phyloP scores from a whole-genome alignment of 2,888 invertebrate genomes.

The Sycophila texana region DNA sequence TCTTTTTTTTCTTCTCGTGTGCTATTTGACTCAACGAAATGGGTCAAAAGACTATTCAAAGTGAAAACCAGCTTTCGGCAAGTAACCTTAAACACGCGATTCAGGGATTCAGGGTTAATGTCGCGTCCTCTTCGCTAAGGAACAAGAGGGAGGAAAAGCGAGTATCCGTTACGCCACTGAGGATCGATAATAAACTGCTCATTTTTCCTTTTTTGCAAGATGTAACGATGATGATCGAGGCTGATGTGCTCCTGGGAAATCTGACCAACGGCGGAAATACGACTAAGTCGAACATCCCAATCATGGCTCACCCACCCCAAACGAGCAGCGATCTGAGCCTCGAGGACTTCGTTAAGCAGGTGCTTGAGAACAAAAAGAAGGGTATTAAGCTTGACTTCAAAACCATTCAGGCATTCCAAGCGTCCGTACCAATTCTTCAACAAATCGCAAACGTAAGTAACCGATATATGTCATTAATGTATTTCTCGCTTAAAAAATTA shows the following conservation, averaged over 20 bases:
- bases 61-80: slow-evolving; percentile 12
- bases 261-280: slow-evolving; percentile 73
- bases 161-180: neutral
- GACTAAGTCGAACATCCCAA: slow-evolving; percentile 76
- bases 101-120: slow-evolving; percentile 50
- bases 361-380: slow-evolving; percentile 79
- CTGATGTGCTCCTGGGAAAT: slow-evolving; percentile 86
- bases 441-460: slow-evolving; percentile 72
- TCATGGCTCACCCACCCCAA: slow-evolving; percentile 92
- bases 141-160: neutral
- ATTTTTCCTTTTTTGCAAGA: slow-evolving; percentile 18
- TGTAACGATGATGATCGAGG: slow-evolving; percentile 88
- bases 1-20: slow-evolving; percentile 2
- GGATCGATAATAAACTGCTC: slow-evolving; percentile 26
- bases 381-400: slow-evolving; percentile 95
- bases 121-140: slow-evolving; percentile 10
- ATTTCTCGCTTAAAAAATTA: no score
- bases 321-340: slow-evolving; percentile 85
- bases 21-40: slow-evolving; percentile 25
- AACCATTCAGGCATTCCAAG: slow-evolving; percentile 83
- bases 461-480: no score
- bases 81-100: slow-evolving; percentile 36
- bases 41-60: slow-evolving; percentile 43
- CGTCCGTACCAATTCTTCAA: slow-evolving; percentile 77
- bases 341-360: slow-evolving; percentile 82